Base-by-base conservation (phyloP, 2,113 vertebrate genomes). In the Melanostigma gelatinosum region DNA sequence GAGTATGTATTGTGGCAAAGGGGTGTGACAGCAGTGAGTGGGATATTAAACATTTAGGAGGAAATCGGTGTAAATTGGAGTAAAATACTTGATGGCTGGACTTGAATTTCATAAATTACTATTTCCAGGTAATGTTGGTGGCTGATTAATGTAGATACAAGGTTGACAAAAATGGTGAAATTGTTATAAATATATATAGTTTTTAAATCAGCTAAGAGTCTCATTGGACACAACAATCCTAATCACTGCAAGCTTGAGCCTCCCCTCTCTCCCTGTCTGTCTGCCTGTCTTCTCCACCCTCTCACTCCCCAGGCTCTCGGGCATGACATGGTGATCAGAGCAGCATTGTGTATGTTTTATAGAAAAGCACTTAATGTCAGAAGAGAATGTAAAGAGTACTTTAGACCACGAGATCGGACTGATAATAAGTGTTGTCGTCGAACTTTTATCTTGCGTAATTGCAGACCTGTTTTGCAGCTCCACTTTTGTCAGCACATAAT, bases 131-230 rank as follows among this genome's bases (percentile, higher is more conserved):
- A 86, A 82, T 72, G 63, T 44, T 67, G 10, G 38, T 48, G 80
- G 63, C 77, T 89, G 89, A 93, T 85, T 91, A 82, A 84, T 87
- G 50, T 42, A 80, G 82, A 89, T 91, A 85, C 88, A 85, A 88
- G 79, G 70, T 87, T 81, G 63, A 79, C 50, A 79, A 88, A 88
- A 89, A 87, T 52, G 12, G 62, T 65, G 64, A 89, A 87, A 88
- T 87, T 86, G 75, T 76, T 80, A 86, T 87, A 78, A 91, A 91
- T 83, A 24, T 24, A 24, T 24, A 24, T 24, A 68, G 54, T 89
- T 80, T 62, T 80, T 60, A 93, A 93, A 92, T 83, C 88, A 88
- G 90, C 90, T 93, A 82, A 85, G 85, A 86, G 86, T 91, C 73
- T 93, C 83, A 87, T 85, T 88, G 85, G 89, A 83, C 77, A 86